phyloP scores from a whole-genome alignment of 1,140 invertebrate species.

The Patella vulgata region DNA sequence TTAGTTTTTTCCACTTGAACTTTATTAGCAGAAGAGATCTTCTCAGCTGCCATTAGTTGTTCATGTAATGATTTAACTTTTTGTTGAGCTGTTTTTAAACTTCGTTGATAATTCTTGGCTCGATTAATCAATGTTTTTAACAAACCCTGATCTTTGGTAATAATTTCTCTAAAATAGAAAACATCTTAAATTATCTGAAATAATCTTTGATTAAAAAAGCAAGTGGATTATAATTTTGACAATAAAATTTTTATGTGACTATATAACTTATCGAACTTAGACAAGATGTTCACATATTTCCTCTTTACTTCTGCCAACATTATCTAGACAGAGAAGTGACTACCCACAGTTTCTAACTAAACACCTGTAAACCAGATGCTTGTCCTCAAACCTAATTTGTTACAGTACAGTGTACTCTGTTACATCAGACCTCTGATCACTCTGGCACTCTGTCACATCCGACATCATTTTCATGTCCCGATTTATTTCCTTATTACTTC shows the following conservation, averaged over 20 bases:
- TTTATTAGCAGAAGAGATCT: slow-evolving; percentile 30
- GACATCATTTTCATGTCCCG: too few species aligned
- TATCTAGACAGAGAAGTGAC: too few species aligned
- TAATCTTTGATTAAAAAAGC: not conserved
- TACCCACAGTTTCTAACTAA: too few species aligned
- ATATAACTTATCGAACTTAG: too few species aligned
- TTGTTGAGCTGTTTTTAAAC: slow-evolving; percentile 35
- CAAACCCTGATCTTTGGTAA: slow-evolving; percentile 38
- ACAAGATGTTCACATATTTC: too few species aligned
- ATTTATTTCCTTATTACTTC: too few species aligned
- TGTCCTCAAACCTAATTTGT: too few species aligned
- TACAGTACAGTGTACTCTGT: too few species aligned
- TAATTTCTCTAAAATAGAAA: slow-evolving; percentile 37
- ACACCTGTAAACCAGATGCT: too few species aligned
- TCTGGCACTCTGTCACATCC: too few species aligned
- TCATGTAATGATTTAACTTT: slow-evolving; percentile 40
- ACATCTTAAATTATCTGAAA: not conserved
- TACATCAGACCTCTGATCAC: too few species aligned
- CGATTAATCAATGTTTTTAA: slow-evolving; percentile 40
- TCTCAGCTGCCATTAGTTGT: slow-evolving; percentile 45
- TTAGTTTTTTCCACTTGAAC: slow-evolving; percentile 43
- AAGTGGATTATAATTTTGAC: not conserved
- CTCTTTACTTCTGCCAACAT: too few species aligned
- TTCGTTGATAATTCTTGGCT: slow-evolving; percentile 39
- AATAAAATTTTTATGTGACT: not conserved